phyloP scores from a whole-genome alignment of 2,888 invertebrate genomes.

The Chydorus sphaericus region DNA sequence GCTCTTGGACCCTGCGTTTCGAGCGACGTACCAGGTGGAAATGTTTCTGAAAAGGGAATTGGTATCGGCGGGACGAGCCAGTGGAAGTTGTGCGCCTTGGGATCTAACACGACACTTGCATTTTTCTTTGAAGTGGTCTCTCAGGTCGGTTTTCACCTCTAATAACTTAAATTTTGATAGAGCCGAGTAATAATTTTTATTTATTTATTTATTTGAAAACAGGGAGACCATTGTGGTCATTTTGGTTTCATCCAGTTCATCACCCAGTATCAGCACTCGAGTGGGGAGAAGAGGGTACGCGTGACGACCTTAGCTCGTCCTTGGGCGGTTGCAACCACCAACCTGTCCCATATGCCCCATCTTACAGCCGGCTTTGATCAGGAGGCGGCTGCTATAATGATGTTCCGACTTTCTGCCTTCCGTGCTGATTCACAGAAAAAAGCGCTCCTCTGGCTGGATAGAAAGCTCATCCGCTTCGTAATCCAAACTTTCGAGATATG shows the following conservation, averaged over 20 bases:
- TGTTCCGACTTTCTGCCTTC: conserved; percentile 92
- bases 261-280: conserved; percentile 94
- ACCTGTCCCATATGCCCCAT: conserved; percentile 83
- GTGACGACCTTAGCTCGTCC: conserved; percentile 92
- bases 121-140: conserved; percentile 95
- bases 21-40: conserved; percentile 74
- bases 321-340: conserved; percentile 85
- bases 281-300: conserved; percentile 82
- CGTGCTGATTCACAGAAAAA: conserved; percentile 82
- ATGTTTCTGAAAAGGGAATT: conserved; percentile 91
- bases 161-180: not conserved
- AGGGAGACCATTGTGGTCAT: conserved; percentile 86
- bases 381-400: conserved; percentile 92
- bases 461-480: conserved; percentile 92
- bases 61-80: conserved; percentile 95
- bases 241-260: conserved; percentile 96
- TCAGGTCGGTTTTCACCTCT: conserved; percentile 21
- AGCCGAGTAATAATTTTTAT: not conserved
- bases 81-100: conserved; percentile 95
- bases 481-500: conserved; percentile 20
- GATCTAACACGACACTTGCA: conserved; percentile 80
- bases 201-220: conserved; percentile 48
- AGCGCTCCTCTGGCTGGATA: conserved; percentile 93
- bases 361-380: conserved; percentile 93
- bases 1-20: conserved; percentile 95